Evolutionary conservation across 2,113 vertebrate genomes (phyloP).

Genomic region (Archilochus colubris): DNA sequence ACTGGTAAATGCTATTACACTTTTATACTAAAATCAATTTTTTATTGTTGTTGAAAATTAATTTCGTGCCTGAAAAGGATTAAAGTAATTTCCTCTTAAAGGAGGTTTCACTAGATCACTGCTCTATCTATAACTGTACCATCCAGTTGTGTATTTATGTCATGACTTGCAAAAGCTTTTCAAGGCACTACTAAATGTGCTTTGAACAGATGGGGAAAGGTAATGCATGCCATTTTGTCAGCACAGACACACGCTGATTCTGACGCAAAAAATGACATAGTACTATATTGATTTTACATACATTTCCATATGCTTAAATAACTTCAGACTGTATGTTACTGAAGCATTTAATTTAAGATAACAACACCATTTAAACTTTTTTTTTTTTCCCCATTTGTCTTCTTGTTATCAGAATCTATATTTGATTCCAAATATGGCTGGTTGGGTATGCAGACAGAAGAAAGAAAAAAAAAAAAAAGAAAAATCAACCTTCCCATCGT

Average conservation of each 20-base stretch:
- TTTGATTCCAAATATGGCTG: conserved; percentile 6
- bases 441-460: background rate
- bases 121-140: conserved; percentile 22
- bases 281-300: conserved; percentile 58
- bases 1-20: conserved; percentile 59
- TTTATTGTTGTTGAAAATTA: conserved; percentile 60
- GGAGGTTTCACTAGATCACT: conserved; percentile 54
- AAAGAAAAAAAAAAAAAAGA: too few relatives aligned
- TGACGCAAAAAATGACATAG: conserved; percentile 65
- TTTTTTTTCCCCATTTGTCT: background rate
- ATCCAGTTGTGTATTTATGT: conserved; percentile 51
- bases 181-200: conserved; percentile 40
- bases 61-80: conserved; percentile 73
- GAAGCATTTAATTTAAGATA: conserved; percentile 39
- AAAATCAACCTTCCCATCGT: background rate
- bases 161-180: conserved; percentile 60
- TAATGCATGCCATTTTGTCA: conserved; percentile 68
- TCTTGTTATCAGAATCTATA: background rate
- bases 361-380: background rate
- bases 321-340: background rate
- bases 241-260: conserved; percentile 46
- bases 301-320: conserved; percentile 63
- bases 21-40: background rate
- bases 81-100: conserved; percentile 73
- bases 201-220: conserved; percentile 71